Evolutionary conservation across 2,113 vertebrate species (phyloP).

Genomic region (Callipepla squamata): DNA sequence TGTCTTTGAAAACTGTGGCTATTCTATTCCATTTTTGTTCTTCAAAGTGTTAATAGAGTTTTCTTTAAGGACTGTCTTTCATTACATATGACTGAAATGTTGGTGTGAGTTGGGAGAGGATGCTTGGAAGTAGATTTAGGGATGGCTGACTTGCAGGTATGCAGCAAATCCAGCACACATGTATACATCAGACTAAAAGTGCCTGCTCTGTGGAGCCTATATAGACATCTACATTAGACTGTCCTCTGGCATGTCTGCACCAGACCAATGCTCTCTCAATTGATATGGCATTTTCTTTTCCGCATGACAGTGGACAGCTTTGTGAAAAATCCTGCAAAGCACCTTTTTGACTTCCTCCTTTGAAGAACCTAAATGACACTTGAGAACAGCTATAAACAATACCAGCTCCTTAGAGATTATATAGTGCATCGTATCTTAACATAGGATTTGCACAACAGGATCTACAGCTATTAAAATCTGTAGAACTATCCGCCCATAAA

Average conservation of each 20-base stretch:
- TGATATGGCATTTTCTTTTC: fast-evolving
- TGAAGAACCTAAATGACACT: not conserved
- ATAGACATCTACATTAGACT: fast-evolving
- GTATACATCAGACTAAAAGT: not conserved
- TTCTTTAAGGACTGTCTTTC: not conserved
- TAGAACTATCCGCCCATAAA: not conserved
- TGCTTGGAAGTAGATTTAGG: not conserved
- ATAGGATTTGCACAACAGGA: not conserved
- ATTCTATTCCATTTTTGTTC: not conserved
- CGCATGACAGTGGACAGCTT: fast-evolving
- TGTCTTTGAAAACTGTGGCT: not conserved
- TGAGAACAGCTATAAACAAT: not conserved
- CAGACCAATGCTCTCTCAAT: not conserved
- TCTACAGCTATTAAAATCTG: not conserved
- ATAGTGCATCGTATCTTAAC: not conserved
- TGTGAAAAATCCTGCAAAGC: not conserved
- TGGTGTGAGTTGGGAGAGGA: not conserved
- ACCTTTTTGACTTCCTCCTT: not conserved
- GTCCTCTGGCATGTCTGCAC: not conserved
- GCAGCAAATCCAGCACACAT: not conserved
- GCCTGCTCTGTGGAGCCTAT: fast-evolving
- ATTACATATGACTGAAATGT: fast-evolving
- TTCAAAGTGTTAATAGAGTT: not conserved
- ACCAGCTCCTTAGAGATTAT: not conserved
- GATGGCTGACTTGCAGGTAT: not conserved